A percentile compares a stretch with the other conserved stretches of the same genome.
Conservation (phyloP, 1,140 invertebrate species). For the Macrosteles quadrilineatus region DNA sequence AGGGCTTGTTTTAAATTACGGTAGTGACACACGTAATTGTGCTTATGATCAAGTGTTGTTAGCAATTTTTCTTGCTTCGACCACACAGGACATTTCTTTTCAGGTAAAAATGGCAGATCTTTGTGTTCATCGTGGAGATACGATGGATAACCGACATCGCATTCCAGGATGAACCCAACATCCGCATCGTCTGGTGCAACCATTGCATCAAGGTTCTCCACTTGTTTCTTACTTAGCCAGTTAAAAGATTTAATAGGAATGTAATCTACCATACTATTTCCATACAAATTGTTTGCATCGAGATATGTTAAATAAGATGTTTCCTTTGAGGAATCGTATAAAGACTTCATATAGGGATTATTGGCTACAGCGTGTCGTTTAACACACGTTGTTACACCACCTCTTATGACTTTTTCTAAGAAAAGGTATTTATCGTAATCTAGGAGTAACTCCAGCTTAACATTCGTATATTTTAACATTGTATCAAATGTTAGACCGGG, state of each 20-base stretch:
- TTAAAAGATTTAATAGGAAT: not conserved
- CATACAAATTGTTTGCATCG: not conserved
- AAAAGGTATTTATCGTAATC: slow-evolving; percentile 45
- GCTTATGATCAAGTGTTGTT: slow-evolving; percentile 41
- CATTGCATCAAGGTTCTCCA: not conserved
- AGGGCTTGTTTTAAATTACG: slow-evolving; percentile 53
- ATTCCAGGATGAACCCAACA: slow-evolving; percentile 44
- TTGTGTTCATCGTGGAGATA: slow-evolving; percentile 45
- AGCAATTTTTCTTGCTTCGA: slow-evolving; percentile 38
- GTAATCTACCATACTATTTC: not conserved
- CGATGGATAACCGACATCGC: slow-evolving; percentile 38
- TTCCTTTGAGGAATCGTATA: no score
- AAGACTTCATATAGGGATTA: no score
- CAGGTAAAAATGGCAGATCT: slow-evolving; percentile 50
- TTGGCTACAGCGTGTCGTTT: no score
- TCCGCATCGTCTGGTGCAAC: not conserved
- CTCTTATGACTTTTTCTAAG: no score
- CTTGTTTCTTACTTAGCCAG: not conserved
- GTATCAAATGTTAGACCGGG: slow-evolving; percentile 20
- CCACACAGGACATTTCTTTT: slow-evolving; percentile 39
- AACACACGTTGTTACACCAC: no score
- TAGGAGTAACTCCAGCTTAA: slow-evolving; percentile 34
- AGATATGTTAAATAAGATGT: no score
- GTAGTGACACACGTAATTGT: slow-evolving; percentile 55
- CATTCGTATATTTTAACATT: slow-evolving; percentile 21